These are phyloP conservation scores for Plecturocebus donacophilus DNA, from an alignment of 2,113 vertebrate genomes.

Conservation along the genomic window DNA sequence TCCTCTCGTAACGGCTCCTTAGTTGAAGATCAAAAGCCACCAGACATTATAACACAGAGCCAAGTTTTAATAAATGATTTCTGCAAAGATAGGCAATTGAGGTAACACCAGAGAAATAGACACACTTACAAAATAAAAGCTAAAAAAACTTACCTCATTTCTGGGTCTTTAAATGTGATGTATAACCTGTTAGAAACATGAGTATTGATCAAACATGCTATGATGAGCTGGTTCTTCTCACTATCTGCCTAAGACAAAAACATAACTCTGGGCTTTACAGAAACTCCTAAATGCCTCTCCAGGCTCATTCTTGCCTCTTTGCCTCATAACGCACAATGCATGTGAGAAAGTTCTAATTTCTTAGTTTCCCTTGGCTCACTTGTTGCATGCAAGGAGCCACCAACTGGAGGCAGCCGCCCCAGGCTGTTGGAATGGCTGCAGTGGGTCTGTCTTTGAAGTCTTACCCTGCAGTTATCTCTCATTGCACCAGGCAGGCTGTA, in stretches of 20 bases:
- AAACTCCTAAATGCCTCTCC: not conserved
- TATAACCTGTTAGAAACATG: not conserved
- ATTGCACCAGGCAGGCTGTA: slow-evolving; percentile 79
- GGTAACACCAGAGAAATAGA: slow-evolving; percentile 18
- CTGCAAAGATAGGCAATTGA: slow-evolving; percentile 11
- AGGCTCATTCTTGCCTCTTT: not conserved
- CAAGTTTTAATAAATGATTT: slow-evolving; percentile 60
- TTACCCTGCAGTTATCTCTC: slow-evolving; percentile 85
- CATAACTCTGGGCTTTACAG: not conserved
- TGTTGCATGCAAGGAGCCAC: slow-evolving; percentile 69
- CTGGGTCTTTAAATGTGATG: not conserved
- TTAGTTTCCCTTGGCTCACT: not conserved
- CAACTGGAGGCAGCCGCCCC: slow-evolving; percentile 77
- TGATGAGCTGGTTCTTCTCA: not conserved
- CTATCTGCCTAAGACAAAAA: not conserved
- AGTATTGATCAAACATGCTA: not conserved
- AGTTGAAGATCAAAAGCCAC: slow-evolving; percentile 71
- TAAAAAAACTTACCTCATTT: not conserved
- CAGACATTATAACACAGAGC: slow-evolving; percentile 28
- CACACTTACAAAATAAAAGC: not conserved
- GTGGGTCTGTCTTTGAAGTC: slow-evolving; percentile 85
- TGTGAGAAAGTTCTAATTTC: slow-evolving; percentile 59
- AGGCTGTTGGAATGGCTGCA: slow-evolving; percentile 72
- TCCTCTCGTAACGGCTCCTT: slow-evolving; percentile 70
- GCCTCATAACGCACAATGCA: not conserved